Conservation (phyloP, 2,797 vertebrate genomes). For the Pristis pectinata region DNA sequence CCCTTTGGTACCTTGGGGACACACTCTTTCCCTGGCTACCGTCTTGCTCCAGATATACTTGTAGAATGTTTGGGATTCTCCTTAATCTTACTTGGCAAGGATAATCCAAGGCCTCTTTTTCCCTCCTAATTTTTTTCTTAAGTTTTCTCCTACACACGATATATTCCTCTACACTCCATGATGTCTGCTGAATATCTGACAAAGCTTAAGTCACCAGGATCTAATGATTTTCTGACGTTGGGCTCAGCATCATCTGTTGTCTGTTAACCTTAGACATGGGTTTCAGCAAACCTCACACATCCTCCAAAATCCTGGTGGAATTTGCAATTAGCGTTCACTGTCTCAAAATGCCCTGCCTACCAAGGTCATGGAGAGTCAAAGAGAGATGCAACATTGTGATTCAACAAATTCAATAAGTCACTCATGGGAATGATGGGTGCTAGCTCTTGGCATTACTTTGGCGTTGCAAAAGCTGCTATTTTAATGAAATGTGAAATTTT, state of each 20-base stretch:
- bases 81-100: too few species aligned
- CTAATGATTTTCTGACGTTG: not conserved
- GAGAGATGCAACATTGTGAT: not conserved
- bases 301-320: not conserved
- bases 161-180: too few species aligned
- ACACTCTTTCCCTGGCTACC: too few species aligned
- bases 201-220: not conserved
- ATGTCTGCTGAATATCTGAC: not conserved
- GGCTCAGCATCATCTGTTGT: not conserved
- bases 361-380: not conserved
- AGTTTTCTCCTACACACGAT: too few species aligned
- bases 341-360: not conserved
- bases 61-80: too few species aligned
- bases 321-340: not conserved
- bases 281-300: not conserved
- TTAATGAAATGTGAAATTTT: not conserved
- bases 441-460: not conserved
- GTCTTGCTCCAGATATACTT: too few species aligned
- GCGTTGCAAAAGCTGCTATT: not conserved
- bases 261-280: not conserved
- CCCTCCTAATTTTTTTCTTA: too few species aligned
- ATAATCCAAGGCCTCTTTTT: too few species aligned
- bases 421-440: not conserved
- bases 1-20: too few species aligned
- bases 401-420: not conserved